Evolutionary conservation across 1,140 invertebrate genomes (phyloP), one percentile per base, ranked within the genome.

Genomic region (Phortica variegata): DNA sequence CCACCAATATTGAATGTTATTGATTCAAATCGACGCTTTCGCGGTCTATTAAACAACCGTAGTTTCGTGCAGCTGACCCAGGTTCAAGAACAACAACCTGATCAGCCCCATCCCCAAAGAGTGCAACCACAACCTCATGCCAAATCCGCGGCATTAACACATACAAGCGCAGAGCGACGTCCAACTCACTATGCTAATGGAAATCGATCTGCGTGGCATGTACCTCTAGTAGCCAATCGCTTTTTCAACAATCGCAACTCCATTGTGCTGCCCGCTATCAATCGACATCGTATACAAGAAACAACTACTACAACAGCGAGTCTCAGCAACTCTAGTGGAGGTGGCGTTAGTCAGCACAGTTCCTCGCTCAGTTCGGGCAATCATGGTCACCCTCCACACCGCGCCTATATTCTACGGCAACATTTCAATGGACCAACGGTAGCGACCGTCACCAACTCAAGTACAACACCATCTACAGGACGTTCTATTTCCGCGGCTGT

Each of bases 41-140:
- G 66, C 1, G 58, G 63, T 10, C 29, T 68, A 17, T 52, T 68
- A 0, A 65, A 73, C 43, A 69, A 72, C 29, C 52, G 59, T 0
- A 74, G 71, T 21, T 74, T 74, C 46, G 71, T 74, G 4, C 71
- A 74, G 33, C 52, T 74, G 8, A 74, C 71, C 2, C 71, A 71
- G 38, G 61, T 73, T 18, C 61, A 74, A 45, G 56, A 62, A 16
- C 52, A 47, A 33, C 46, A 59, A 13, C 23, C 5, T 6, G 5
- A 26, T 6, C 23, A 5, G 23, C 5, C 10, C 10, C 23, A 26
- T 26, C n/a, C n/a, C n/a, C n/a, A n/a, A n/a, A n/a, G n/a, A n/a
- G n/a, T n/a, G n/a, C n/a, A n/a, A n/a, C n/a, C n/a, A n/a, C 60
- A 63, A 8, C 52, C 46, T 26, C 56, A 58, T 23, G 59, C 66